Evolutionary conservation across 2,888 invertebrate species (phyloP).

Genomic region (Drepanosiphum platanoidis): DNA sequence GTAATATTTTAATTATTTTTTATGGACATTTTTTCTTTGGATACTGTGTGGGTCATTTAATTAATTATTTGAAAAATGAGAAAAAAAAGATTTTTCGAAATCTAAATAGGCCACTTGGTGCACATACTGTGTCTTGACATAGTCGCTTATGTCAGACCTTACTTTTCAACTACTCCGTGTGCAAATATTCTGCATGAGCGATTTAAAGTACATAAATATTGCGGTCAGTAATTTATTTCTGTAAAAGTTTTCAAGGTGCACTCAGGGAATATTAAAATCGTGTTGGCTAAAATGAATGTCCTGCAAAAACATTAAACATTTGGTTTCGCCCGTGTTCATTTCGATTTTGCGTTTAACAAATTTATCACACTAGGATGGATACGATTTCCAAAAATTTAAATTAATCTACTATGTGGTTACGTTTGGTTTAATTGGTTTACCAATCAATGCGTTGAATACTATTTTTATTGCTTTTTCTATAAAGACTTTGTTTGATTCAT

Average conservation of each 20-base stretch:
- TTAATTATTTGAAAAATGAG: conserved; percentile 11
- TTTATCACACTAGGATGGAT: background rate
- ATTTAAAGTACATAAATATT: conserved; percentile 27
- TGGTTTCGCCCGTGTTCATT: background rate
- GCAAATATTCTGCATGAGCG: background rate
- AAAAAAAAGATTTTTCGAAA: background rate
- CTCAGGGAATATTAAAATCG: conserved; percentile 38
- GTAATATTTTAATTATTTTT: background rate
- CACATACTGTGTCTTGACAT: no score
- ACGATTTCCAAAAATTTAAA: background rate
- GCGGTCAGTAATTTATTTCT: conserved; percentile 27
- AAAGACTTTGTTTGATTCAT: background rate
- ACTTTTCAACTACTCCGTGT: conserved; percentile 11
- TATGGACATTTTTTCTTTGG: no score
- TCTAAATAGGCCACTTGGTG: background rate
- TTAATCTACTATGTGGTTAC: background rate
- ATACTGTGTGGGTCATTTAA: background rate
- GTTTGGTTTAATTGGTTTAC: no score
- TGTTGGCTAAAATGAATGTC: background rate
- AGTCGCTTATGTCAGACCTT: background rate
- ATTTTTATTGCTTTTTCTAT: background rate
- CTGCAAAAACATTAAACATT: conserved; percentile 3
- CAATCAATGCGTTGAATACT: no score
- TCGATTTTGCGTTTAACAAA: background rate
- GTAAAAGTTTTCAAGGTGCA: conserved; percentile 33